Conservation (phyloP, 2,888 invertebrate genomes). For the Lordiphosa fenestrarum region DNA sequence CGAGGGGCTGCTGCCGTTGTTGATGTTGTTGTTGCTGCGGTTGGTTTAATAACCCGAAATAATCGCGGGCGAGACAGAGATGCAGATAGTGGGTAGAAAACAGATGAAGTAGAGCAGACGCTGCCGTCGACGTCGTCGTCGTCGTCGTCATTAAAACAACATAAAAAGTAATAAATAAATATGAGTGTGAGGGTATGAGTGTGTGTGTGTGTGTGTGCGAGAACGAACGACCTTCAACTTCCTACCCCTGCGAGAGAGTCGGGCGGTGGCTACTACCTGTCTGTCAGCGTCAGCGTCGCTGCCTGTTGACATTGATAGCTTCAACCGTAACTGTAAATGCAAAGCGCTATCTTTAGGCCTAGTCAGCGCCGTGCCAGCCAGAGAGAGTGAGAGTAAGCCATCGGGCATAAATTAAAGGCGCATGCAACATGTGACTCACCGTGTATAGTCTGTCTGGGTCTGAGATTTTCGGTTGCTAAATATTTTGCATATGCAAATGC, state of each 20-base stretch:
- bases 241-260: conserved; percentile 52
- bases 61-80: conserved; percentile 65
- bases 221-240: conserved; percentile 71
- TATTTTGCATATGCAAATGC: conserved; percentile 71
- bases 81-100: conserved; percentile 45
- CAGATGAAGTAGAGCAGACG: conserved; percentile 61
- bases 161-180: conserved; percentile 72
- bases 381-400: conserved; percentile 7
- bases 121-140: conserved; percentile 38
- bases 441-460: conserved; percentile 20
- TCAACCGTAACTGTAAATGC: conserved; percentile 57
- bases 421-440: conserved; percentile 68
- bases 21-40: conserved; percentile 46
- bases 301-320: conserved; percentile 67
- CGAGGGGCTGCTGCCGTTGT: conserved; percentile 19
- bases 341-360: conserved; percentile 34
- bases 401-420: conserved; percentile 63
- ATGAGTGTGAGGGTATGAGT: conserved; percentile 47
- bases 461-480: conserved; percentile 49
- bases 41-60: conserved; percentile 73
- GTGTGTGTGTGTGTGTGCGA: conserved; percentile 28
- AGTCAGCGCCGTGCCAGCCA: not conserved
- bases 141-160: conserved; percentile 71
- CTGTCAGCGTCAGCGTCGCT: conserved; percentile 43
- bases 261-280: conserved; percentile 45